Evolutionary conservation across 2,113 vertebrate species (phyloP), one percentile per base, ranked within the genome.

Genomic region (Eira barbara): DNA sequence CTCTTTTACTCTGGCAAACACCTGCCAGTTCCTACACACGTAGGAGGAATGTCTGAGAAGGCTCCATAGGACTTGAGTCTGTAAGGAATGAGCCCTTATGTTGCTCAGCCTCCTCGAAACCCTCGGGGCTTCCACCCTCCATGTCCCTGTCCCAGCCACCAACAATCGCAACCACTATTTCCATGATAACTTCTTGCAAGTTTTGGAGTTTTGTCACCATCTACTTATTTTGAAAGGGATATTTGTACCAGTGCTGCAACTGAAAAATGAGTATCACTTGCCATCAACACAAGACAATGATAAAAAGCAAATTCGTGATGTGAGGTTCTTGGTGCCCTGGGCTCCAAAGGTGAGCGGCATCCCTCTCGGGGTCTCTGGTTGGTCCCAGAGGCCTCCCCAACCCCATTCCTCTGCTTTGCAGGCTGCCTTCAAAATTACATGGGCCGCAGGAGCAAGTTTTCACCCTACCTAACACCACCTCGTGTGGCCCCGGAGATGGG

Each of bases 401-500:
- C 9, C 71, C 27, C 76, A 1, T 29, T 11, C 10, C 29, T 73
- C 81, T 93, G 27, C 34, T 87, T 57, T 29, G 79, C 74, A 36
- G 9, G 67, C 29, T 92, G 14, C 18, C 42, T 39, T 63, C 25
- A 47, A 39, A 85, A 7, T 25, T 7, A 10, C 11, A 5, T 10
- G 42, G 61, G 76, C 15, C 27, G 0, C 13, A 0, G 0, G 14
- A 45, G 18, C n/a, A 36, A 52, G 73, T 42, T 14, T 52, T 63
- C 20, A 29, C 10, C 29, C 18, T 5, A 12, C 59, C 31, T 20
- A 13, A 42, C n/a, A 18, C 23, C 52, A 55, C 4, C 20, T 36
- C 8, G 0, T 15, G 23, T 13, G 13, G 21, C 3, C 1, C 1
- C 31, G 11, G 47, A 63, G 34, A 17, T 23, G 25, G 29, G 39